Evolutionary conservation across 2,113 vertebrate genomes (phyloP), one percentile per base, ranked within the genome.

Genomic region (Neoarius graeffei): DNA sequence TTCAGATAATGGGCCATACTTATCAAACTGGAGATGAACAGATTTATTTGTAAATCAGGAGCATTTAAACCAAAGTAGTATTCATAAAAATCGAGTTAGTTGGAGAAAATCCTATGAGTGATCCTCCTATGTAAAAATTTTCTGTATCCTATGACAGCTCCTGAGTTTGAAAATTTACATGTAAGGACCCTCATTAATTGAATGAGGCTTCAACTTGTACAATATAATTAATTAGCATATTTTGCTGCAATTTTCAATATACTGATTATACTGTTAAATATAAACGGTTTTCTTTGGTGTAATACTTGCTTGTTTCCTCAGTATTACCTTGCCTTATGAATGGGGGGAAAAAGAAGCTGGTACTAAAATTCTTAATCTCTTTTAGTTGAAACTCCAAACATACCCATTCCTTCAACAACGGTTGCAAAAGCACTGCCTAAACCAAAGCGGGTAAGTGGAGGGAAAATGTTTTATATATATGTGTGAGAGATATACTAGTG

Each of bases 311-410:
- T 52, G 23, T 52, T 52, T 17, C 8, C 8, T 30, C 19, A 27
- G 17, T 79, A 35, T 54, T 54, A 4, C 35, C 2, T 52, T 54
- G 14, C n/a, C 19, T 57, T 85, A 14, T 50, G 1, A 25, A 77
- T 77, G 14, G 23, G 23, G 14, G 48, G 23, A 5, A 60, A 85
- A 85, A 30, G 30, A 64, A n/a, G 73, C 19, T 60, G 9, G 76
- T 56, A 60, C 79, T 73, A 57, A 54, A 59, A 87, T 30, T 74
- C 10, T 59, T 56, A 54, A 52, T 71, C 25, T 82, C 23, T 86
- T 91, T 64, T 67, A 96, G 94, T 81, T 90, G 85, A 89, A 59
- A 91, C 90, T 27, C 59, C 88, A 85, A 85, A 90, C 85, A 57
- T 90, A 54, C 66, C 84, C 10, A 66, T 73, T 60, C 3, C 52